phyloP scores from a whole-genome alignment of 2,888 invertebrate species.

The Anoplius nigerrimus region DNA sequence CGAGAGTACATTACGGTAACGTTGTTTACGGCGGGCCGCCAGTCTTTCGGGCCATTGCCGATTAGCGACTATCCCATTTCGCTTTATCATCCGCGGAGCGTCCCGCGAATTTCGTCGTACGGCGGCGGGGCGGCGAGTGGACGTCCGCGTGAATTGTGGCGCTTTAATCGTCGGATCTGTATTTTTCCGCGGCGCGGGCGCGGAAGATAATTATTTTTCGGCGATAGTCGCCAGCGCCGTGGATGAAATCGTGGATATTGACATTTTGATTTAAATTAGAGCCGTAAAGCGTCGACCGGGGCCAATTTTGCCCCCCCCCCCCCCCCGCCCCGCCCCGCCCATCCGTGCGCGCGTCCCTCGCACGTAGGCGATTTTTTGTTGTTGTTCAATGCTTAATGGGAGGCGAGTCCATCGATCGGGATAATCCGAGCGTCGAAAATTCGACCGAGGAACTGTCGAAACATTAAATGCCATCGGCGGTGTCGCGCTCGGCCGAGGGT shows the following conservation, averaged over 20 bases:
- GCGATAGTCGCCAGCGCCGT: background rate
- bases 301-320: constrained; percentile 14
- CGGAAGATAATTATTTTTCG: no score
- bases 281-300: no score
- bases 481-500: no score
- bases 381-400: no score
- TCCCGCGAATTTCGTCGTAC: constrained; percentile 28
- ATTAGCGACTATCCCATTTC: constrained; percentile 51
- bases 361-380: background rate
- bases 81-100: constrained; percentile 42
- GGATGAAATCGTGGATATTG: no score
- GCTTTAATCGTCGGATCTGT: constrained; percentile 25
- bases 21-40: constrained; percentile 56
- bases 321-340: constrained; percentile 14
- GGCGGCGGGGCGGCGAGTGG: constrained; percentile 23
- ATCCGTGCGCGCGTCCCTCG: background rate
- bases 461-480: no score
- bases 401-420: no score
- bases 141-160: constrained; percentile 24
- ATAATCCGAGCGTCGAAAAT: no score
- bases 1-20: constrained; percentile 54
- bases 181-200: constrained; percentile 1
- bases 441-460: no score
- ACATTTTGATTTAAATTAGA: no score
- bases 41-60: constrained; percentile 58